Evolutionary conservation across 2,113 vertebrate species (phyloP).

Genomic region (Gobius niger): DNA sequence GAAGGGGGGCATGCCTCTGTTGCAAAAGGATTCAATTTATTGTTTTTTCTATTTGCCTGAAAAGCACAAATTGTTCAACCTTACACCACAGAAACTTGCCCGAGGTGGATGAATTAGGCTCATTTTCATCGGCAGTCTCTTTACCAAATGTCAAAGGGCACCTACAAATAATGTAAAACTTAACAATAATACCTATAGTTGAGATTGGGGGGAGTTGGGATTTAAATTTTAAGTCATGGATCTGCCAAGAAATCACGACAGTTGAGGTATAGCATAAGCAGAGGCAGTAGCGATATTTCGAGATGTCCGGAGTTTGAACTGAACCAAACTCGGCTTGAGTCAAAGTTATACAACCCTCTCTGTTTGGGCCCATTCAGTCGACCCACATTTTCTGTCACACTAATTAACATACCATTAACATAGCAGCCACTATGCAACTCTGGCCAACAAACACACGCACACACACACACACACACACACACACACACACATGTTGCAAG

Average conservation of each 20-base stretch:
- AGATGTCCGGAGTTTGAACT: neutral
- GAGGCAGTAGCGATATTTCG: neutral
- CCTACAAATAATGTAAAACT: no score
- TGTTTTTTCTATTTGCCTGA: no score
- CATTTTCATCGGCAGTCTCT: no score
- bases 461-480: neutral
- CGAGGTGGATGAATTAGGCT: no score
- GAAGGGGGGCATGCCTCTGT: neutral
- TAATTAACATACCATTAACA: slow-evolving; percentile 6
- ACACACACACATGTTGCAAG: neutral
- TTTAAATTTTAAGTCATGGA: no score
- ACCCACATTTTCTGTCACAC: neutral
- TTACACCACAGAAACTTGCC: no score
- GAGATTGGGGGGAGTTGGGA: no score
- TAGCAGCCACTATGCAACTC: neutral
- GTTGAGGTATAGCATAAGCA: neutral
- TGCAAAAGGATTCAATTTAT: neutral
- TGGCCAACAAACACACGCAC: neutral
- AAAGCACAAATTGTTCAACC: no score
- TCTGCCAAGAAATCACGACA: no score
- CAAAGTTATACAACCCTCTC: neutral
- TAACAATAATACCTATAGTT: no score
- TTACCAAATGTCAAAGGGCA: no score
- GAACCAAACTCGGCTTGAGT: neutral
- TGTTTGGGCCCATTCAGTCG: slow-evolving; percentile 1